A percentile compares a stretch with the other conserved stretches of the same genome.
These are phyloP conservation scores for Ptilodon capucinus DNA, from an alignment of 2,888 invertebrate species.

Conservation along the genomic window DNA sequence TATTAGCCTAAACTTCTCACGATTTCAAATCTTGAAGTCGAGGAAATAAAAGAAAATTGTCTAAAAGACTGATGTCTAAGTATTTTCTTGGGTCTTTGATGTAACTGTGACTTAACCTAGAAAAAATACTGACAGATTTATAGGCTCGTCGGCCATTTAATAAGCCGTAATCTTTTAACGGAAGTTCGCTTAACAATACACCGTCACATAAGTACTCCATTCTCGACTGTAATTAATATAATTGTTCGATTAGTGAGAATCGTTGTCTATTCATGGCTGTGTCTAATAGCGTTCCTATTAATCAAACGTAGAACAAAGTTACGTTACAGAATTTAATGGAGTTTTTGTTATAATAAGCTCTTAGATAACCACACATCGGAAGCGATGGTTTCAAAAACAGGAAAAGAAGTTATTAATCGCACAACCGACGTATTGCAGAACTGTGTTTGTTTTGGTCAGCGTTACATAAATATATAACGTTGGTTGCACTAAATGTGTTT, in stretches of 20 bases:
- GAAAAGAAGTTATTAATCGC: conserved; percentile 24
- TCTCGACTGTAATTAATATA: conserved; percentile 39
- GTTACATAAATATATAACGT: conserved; percentile 44
- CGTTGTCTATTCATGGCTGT: conserved; percentile 43
- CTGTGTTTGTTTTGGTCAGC: conserved; percentile 36
- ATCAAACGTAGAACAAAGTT: conserved; percentile 35
- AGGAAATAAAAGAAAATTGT: conserved; percentile 11
- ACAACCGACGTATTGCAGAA: conserved; percentile 26
- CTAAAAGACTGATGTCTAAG: too few relatives aligned
- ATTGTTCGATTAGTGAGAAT: conserved; percentile 49
- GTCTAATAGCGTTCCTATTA: conserved; percentile 34
- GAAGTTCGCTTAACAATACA: conserved; percentile 42
- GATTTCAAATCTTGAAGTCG: conserved; percentile 11
- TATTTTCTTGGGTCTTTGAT: conserved; percentile 25
- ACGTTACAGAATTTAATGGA: conserved; percentile 14
- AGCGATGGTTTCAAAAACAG: conserved; percentile 12
- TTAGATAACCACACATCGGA: conserved; percentile 8
- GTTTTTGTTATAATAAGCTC: conserved; percentile 13
- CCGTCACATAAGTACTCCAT: conserved; percentile 31
- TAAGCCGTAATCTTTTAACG: conserved; percentile 29
- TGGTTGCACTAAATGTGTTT: conserved; percentile 41
- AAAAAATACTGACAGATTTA: conserved; percentile 20
- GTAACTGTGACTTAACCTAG: background rate
- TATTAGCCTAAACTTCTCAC: conserved; percentile 10
- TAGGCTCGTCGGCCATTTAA: conserved; percentile 26